Evolutionary conservation across 2,797 vertebrate genomes (phyloP).

Genomic region (Notamacropus eugenii): DNA sequence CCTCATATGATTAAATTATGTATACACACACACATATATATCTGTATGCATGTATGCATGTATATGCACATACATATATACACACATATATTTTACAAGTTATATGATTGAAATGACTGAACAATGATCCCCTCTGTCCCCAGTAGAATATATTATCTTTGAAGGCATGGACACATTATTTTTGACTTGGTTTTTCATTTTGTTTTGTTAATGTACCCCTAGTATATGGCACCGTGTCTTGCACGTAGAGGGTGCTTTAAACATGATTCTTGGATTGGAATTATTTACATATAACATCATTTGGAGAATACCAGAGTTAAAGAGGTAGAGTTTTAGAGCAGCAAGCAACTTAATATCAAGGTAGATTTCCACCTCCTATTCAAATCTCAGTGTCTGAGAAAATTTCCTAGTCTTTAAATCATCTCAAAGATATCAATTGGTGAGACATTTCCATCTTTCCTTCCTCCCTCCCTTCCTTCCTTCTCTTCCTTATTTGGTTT

Average conservation of each 20-base stretch:
- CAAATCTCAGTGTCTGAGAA: constrained; percentile 66
- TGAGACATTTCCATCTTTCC: not conserved
- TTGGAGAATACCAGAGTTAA: not conserved
- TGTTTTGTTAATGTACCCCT: not conserved
- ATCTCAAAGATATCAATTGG: not conserved
- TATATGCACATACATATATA: too few relatives aligned
- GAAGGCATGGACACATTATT: not conserved
- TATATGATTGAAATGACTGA: not conserved
- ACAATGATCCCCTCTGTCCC: not conserved
- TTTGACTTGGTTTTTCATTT: not conserved
- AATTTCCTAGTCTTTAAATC: constrained; percentile 63
- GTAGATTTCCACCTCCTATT: not conserved
- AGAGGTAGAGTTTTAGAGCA: not conserved
- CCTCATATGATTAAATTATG: not conserved
- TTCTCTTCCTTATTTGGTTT: too few relatives aligned
- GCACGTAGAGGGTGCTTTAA: not conserved
- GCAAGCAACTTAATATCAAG: not conserved
- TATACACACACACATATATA: not conserved
- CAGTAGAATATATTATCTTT: not conserved
- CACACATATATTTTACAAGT: not conserved
- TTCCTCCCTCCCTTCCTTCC: not conserved
- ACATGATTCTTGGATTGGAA: not conserved
- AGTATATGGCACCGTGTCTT: not conserved
- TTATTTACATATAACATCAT: not conserved
- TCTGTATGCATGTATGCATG: too few relatives aligned